These are phyloP conservation scores for Melikaiella ostensackeni DNA, from an alignment of 2,888 invertebrate genomes.

Conservation along the genomic window DNA sequence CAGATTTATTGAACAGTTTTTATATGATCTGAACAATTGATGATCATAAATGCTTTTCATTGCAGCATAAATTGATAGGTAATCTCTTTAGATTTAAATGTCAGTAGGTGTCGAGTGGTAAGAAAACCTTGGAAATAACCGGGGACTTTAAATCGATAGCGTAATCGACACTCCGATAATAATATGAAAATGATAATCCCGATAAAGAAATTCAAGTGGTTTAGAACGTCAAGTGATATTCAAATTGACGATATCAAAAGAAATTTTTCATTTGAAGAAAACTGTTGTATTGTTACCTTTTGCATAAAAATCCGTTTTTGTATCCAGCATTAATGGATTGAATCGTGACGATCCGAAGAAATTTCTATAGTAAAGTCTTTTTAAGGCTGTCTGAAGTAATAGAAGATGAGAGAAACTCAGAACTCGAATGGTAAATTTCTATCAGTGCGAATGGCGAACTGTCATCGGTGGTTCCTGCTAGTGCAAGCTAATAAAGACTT, in stretches of 20 bases:
- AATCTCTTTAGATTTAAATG: not conserved
- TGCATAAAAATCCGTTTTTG: not conserved
- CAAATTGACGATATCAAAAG: not conserved
- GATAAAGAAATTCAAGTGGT: not conserved
- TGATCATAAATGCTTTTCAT: not conserved
- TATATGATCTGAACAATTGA: not conserved
- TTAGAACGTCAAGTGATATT: not conserved
- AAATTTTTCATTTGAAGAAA: not conserved
- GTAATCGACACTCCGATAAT: not conserved
- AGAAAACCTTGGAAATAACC: not conserved
- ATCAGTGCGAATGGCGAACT: conserved; percentile 41
- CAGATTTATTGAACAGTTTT: conserved; percentile 28
- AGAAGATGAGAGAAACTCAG: conserved; percentile 46
- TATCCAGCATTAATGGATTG: conserved; percentile 17
- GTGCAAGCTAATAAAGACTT: conserved; percentile 61
- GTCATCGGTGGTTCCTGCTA: conserved; percentile 51
- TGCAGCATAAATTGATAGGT: not conserved
- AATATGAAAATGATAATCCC: not conserved
- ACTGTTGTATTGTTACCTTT: conserved; percentile 1
- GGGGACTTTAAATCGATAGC: not conserved
- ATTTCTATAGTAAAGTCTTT: conserved; percentile 39
- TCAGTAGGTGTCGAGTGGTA: not conserved
- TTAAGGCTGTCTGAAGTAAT: conserved; percentile 47
- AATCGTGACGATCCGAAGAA: conserved; percentile 23
- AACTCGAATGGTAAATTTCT: conserved; percentile 41